phyloP scores from a whole-genome alignment of 2,888 invertebrate species.

The Tubulanus polymorphus region DNA sequence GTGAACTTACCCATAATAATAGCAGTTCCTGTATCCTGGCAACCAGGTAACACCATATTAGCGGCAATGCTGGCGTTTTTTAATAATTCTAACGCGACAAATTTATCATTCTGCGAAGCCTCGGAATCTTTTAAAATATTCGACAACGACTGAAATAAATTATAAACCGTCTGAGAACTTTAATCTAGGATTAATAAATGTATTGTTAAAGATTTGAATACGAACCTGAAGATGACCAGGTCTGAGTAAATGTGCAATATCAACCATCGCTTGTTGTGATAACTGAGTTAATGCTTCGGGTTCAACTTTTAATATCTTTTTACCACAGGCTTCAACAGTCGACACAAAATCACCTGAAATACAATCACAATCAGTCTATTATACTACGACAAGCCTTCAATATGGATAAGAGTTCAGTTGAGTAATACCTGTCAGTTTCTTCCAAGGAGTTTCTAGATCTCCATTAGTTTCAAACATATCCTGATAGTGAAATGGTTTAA shows the following conservation, averaged over 20 bases:
- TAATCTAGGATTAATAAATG: no score
- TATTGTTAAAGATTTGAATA: background rate
- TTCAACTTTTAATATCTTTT: conserved; percentile 41
- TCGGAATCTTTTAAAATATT: conserved; percentile 52
- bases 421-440: conserved; percentile 43
- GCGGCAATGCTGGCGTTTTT: conserved; percentile 54
- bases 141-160: conserved; percentile 42
- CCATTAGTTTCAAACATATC: conserved; percentile 44
- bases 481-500: conserved; percentile 50
- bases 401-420: background rate
- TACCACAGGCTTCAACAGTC: conserved; percentile 43
- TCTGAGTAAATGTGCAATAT: conserved; percentile 50
- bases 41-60: conserved; percentile 53
- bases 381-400: background rate
- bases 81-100: conserved; percentile 52
- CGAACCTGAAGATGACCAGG: conserved; percentile 50
- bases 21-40: conserved; percentile 54
- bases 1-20: conserved; percentile 52
- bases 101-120: conserved; percentile 51
- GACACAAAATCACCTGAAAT: conserved; percentile 49
- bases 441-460: conserved; percentile 41
- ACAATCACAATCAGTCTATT: background rate
- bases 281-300: conserved; percentile 48
- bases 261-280: conserved; percentile 51
- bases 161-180: no score